A percentile compares a stretch with the other conserved stretches of the same genome.
Conservation (phyloP, 2,113 vertebrate species). For the Trogon melanurus region DNA sequence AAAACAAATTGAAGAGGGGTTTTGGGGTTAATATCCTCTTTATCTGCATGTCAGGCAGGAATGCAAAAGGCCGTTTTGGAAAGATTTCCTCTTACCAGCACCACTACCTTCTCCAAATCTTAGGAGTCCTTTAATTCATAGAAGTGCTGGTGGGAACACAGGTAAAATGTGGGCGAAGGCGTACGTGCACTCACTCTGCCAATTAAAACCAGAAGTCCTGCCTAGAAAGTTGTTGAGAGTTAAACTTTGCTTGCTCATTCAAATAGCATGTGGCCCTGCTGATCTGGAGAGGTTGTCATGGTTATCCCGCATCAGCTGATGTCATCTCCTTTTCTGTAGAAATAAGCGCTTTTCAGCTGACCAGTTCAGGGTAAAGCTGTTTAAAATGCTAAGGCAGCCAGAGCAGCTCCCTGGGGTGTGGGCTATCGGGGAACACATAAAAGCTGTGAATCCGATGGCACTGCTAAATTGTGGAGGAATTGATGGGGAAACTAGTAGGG, state of each 20-base stretch:
- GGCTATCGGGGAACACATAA: not conserved
- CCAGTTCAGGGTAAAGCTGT: constrained; percentile 59
- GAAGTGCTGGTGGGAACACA: not conserved
- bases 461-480: constrained; percentile 21
- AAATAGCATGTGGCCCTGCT: constrained; percentile 48
- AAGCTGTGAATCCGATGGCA: constrained; percentile 58
- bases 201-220: constrained; percentile 17
- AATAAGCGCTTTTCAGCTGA: constrained; percentile 64
- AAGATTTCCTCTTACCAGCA: not conserved
- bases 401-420: constrained; percentile 12
- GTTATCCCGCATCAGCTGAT: constrained; percentile 71
- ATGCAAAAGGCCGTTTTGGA: not conserved
- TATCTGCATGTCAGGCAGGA: not conserved
- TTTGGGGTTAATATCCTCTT: not conserved
- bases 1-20: not conserved
- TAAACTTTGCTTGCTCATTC: constrained; percentile 51
- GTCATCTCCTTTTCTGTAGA: constrained; percentile 68
- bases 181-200: not conserved
- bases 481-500: constrained; percentile 48
- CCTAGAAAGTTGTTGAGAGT: constrained; percentile 19
- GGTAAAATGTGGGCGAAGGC: not conserved
- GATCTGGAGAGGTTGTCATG: constrained; percentile 67
- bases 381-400: constrained; percentile 61
- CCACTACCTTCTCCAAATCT: not conserved
- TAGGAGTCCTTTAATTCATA: not conserved